Evolutionary conservation across 2,113 vertebrate genomes (phyloP).

Genomic region (Drymodes brunneopygia): DNA sequence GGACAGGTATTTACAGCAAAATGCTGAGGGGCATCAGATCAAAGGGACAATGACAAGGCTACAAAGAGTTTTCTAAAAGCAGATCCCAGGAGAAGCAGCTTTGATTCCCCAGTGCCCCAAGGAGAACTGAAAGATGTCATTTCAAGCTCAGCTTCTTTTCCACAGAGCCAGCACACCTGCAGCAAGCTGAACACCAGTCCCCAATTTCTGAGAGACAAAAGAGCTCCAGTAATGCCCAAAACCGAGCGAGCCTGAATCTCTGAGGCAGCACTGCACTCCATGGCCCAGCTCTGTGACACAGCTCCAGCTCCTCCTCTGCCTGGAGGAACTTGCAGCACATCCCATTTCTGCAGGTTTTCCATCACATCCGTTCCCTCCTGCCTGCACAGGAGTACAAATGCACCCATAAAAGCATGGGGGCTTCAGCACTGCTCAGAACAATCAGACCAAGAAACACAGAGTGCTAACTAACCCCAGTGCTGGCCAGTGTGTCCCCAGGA

Average conservation of each 20-base stretch:
- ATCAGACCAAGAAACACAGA: fast-evolving
- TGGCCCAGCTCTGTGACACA: neutral
- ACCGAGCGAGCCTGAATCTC: neutral
- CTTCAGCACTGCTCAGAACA: neutral
- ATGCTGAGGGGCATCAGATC: neutral
- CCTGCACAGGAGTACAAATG: neutral
- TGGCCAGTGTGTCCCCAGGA: neutral
- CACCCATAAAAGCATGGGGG: neutral
- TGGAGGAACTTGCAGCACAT: neutral
- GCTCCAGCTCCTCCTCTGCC: neutral
- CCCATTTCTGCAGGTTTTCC: neutral
- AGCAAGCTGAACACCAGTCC: neutral
- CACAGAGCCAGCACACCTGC: neutral
- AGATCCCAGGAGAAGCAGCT: neutral
- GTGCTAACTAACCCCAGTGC: neutral
- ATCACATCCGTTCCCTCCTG: neutral
- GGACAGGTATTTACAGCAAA: neutral
- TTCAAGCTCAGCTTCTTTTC: neutral
- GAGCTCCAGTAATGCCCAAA: neutral
- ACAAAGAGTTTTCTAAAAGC: neutral
- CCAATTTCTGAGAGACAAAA: neutral
- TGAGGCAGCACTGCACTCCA: fast-evolving
- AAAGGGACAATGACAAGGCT: neutral
- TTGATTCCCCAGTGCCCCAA: neutral
- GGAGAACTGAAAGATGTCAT: neutral